A percentile compares a stretch with the other conserved stretches of the same genome.
Conservation (phyloP, 2,888 invertebrate genomes). For the Tachina fera region DNA sequence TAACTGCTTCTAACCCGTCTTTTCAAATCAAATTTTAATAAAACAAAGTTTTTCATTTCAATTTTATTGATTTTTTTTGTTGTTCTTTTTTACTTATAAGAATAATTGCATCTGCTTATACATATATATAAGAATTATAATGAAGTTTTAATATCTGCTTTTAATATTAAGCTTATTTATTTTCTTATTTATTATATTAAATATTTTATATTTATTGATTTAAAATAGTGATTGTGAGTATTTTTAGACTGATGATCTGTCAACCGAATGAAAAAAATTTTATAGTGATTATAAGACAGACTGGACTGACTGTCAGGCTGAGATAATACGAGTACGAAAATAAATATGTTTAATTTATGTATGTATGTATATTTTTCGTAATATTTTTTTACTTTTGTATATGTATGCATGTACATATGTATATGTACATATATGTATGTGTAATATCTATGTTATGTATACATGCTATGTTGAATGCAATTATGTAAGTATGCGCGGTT, state of each 20-base stretch:
- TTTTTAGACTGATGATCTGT: conserved; percentile 22
- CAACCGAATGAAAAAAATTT: conserved; percentile 10
- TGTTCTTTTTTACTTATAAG: conserved; percentile 77
- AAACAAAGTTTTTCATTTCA: conserved; percentile 69
- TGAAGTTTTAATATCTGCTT: conserved; percentile 70
- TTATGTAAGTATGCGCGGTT: conserved; percentile 15
- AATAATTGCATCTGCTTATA: conserved; percentile 81
- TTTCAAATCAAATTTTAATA: neutral
- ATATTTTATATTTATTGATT: conserved; percentile 38
- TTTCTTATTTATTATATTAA: conserved; percentile 11
- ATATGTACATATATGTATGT: neutral
- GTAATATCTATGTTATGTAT: too few relatives aligned
- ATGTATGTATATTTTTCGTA: conserved; percentile 13
- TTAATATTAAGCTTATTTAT: conserved; percentile 56
- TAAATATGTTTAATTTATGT: conserved; percentile 43
- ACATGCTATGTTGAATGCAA: conserved; percentile 28
- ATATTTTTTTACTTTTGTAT: neutral
- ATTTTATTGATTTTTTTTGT: conserved; percentile 71
- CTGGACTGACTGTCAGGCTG: conserved; percentile 14
- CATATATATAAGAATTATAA: conserved; percentile 72
- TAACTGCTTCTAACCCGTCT: too few relatives aligned
- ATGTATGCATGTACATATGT: conserved; percentile 18
- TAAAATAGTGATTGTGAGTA: conserved; percentile 54
- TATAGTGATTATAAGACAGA: conserved; percentile 10
- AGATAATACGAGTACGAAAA: conserved; percentile 55